Evolutionary conservation across 2,888 invertebrate species (phyloP), one percentile per base, ranked within the genome.

Genomic region (Hymenopus coronatus): DNA sequence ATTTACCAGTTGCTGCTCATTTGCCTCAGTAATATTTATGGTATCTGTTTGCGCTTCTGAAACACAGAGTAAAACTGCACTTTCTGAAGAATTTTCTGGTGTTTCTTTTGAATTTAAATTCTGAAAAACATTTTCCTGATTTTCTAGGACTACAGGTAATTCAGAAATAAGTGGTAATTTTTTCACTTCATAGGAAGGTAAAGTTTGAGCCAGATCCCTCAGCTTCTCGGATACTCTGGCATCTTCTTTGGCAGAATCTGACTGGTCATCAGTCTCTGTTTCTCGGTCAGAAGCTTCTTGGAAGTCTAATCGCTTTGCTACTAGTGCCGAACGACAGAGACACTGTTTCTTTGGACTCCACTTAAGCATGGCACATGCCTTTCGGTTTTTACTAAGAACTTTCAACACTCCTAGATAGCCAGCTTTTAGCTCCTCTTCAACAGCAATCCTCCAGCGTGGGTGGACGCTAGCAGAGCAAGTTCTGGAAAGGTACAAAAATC

Each of bases 321-420:
- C 90, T 27, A 91, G 84, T 27, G 90, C 88, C 33, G 91, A 90
- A 33, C 90, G 90, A 88, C 93, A 93, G 4, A 92, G 92, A 90
- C 94, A 94, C 91, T 96, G 96, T 92, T 96, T 96, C 92, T 96
- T 96, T 12, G 97, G 97, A 91, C 96, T 97, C 91, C 96, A 94
- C 92, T 97, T 97, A 2, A 97, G 93, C 89, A 97, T 94, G 9
- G 96, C 95, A 92, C 96, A 96, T 0, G 96, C 96, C 91, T 96
- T 96, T 88, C 96, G 96, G 91, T 97, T 97, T 93, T 97, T 97
- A 90, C 97, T 97, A 25, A 97, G 93, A 85, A 96, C 93, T 92
- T 97, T 96, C 20, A 97, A 94, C 15, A 97, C 95, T 91, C 96
- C 96, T 88, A 96, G 94, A 83, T 97, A 95, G 91, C 96, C 96